These are phyloP conservation scores for Ophioninae sp. DNA, from an alignment of 2,888 invertebrate species.

Conservation along the genomic window DNA sequence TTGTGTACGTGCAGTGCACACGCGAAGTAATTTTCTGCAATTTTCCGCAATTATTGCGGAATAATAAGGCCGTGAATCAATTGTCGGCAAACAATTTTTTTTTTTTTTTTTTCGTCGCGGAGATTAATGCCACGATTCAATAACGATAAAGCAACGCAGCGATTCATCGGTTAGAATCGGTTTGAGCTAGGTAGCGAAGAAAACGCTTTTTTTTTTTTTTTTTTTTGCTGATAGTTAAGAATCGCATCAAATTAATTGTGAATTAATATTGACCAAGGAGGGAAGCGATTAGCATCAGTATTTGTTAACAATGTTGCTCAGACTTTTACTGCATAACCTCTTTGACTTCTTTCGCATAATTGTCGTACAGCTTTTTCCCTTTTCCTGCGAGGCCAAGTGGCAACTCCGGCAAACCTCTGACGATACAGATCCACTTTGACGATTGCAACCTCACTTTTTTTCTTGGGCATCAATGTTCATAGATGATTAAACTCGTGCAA, in stretches of 20 bases:
- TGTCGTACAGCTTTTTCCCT: background rate
- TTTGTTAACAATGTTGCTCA: background rate
- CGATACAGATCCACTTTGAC: too few species aligned
- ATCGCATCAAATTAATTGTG: background rate
- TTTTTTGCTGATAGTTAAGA: background rate
- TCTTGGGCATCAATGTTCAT: too few species aligned
- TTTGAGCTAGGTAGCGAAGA: background rate
- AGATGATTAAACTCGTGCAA: too few species aligned
- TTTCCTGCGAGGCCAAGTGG: background rate
- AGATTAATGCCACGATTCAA: background rate
- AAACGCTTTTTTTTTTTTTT: too few species aligned
- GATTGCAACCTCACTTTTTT: too few species aligned
- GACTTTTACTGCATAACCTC: background rate
- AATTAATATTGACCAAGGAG: background rate
- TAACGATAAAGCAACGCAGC: background rate
- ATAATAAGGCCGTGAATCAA: slow-evolving; percentile 3
- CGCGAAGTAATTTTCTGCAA: background rate
- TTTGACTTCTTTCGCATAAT: background rate
- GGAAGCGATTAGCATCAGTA: background rate
- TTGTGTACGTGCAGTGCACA: background rate
- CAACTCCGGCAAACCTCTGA: background rate
- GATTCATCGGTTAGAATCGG: background rate
- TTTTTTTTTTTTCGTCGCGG: background rate
- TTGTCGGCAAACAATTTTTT: background rate
- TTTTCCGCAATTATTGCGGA: background rate